Evolutionary conservation across 2,113 vertebrate genomes (phyloP), one percentile per base, ranked within the genome.

Genomic region (Phylloscopus trochilus): DNA sequence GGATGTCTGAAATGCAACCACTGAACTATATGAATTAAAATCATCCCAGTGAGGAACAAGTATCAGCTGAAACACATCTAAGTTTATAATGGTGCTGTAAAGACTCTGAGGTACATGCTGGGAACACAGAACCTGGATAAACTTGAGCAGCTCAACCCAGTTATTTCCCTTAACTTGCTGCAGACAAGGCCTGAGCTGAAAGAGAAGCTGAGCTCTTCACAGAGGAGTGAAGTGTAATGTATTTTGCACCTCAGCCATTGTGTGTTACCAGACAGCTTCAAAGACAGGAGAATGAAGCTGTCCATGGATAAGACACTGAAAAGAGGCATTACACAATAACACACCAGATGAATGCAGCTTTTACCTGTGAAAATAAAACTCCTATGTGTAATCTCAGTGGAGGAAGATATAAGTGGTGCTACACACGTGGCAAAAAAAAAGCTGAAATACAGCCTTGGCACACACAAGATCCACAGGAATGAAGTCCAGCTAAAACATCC

Each of bases 1-100:
- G 98, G 98, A 91, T 99, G 95, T 99, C 98, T 97, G 98, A 99
- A 98, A 99, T 97, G 35, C 98, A 98, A 70, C 95, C 98, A 14
- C 97, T 99, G 96, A 98, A 98, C 51, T 96, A 91, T 4, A 93
- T 97, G n/a, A 99, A 99, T 96, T 98, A 98, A 97, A 98, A 98
- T 68, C 96, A 98, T 56, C 79, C 96, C 3, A 83, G 97, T 35
- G 96, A 98, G 75, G 97, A 98, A 79, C 95, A 98, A 83, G 92
- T 86, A 84, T 70, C 74, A 59, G 20, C 10, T 35, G 73, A 75
- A 73, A 90, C 28, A 39, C 19, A 95, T 95, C 84, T 96, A 96
- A 93, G 97, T 99, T 94, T 96, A 98, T 13, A 98, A 98, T 8
- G 98, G 98, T 46, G 98, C 98, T 96, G 98, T 98, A 58, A 99